A percentile compares a stretch with the other conserved stretches of the same genome.
These are phyloP conservation scores for Drosophila bunnanda DNA, from an alignment of 2,888 invertebrate genomes.

Conservation along the genomic window DNA sequence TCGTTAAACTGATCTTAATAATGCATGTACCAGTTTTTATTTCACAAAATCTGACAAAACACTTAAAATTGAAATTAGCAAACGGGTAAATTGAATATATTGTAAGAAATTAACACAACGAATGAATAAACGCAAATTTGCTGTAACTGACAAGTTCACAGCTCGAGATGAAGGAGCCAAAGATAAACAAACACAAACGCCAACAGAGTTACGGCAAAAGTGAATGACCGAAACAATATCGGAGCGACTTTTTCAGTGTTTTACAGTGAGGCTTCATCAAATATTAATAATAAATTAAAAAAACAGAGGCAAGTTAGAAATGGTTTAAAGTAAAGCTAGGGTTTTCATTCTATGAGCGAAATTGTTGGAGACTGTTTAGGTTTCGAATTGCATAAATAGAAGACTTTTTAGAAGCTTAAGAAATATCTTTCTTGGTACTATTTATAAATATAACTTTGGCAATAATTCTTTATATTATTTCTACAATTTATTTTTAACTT, in stretches of 20 bases:
- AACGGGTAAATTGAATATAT: conserved; percentile 37
- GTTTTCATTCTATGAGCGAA: not conserved
- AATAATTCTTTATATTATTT: not conserved
- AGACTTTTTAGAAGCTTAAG: too few species aligned
- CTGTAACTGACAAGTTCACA: conserved; percentile 51
- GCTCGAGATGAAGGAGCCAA: conserved; percentile 38
- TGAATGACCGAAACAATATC: conserved; percentile 64
- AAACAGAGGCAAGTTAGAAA: not conserved
- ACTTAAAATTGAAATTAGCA: conserved; percentile 23
- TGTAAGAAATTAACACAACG: conserved; percentile 13
- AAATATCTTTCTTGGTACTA: too few species aligned
- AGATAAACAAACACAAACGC: conserved; percentile 40
- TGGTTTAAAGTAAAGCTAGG: not conserved
- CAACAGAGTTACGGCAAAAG: conserved; percentile 69
- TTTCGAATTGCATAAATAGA: not conserved
- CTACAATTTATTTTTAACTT: not conserved
- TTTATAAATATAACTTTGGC: too few species aligned
- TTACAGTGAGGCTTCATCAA: not conserved
- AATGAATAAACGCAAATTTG: conserved; percentile 26
- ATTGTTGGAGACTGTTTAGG: not conserved
- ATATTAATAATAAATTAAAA: not conserved
- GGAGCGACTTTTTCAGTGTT: conserved; percentile 15
- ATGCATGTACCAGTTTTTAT: conserved; percentile 38
- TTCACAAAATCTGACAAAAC: not conserved
- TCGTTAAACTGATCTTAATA: conserved; percentile 21